Conservation (phyloP, 2,888 invertebrate species). For the Ophioninae sp. region DNA sequence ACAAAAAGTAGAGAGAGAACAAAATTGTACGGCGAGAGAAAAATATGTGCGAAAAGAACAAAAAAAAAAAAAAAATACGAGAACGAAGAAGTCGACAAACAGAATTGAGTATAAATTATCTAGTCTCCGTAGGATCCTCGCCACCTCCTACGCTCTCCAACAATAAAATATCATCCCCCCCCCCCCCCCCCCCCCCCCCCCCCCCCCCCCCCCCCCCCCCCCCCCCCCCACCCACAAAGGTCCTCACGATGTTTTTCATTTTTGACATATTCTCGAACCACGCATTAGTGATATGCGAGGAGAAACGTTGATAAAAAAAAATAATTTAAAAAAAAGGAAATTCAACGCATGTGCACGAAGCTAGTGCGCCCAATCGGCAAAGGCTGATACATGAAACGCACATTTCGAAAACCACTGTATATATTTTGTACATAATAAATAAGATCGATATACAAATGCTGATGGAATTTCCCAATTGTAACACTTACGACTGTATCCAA, state of each 20-base stretch:
- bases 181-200: neutral
- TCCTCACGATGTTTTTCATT: neutral
- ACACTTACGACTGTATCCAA: slow-evolving; percentile 76
- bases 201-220: neutral
- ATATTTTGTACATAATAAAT: slow-evolving; percentile 76
- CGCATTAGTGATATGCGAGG: neutral
- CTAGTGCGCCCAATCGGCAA: slow-evolving; percentile 14
- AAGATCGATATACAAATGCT: slow-evolving; percentile 70
- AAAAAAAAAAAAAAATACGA: slow-evolving; percentile 9
- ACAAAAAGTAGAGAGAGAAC: slow-evolving; percentile 40
- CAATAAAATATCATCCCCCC: slow-evolving; percentile 2
- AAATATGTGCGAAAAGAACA: slow-evolving; percentile 12
- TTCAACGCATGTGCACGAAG: slow-evolving; percentile 9
- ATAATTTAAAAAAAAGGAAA: slow-evolving; percentile 4
- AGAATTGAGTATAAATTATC: slow-evolving; percentile 70
- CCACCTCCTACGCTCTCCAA: slow-evolving; percentile 24
- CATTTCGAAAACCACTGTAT: slow-evolving; percentile 68
- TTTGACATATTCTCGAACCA: neutral
- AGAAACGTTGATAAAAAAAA: slow-evolving; percentile 11
- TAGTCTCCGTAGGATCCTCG: slow-evolving; percentile 68
- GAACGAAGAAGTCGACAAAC: neutral
- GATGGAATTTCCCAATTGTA: slow-evolving; percentile 77
- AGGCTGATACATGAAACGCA: slow-evolving; percentile 22
- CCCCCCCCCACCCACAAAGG: neutral
- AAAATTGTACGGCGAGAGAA: neutral